Conservation (phyloP, 2,888 invertebrate species). For the Ephialtes manifestator region DNA sequence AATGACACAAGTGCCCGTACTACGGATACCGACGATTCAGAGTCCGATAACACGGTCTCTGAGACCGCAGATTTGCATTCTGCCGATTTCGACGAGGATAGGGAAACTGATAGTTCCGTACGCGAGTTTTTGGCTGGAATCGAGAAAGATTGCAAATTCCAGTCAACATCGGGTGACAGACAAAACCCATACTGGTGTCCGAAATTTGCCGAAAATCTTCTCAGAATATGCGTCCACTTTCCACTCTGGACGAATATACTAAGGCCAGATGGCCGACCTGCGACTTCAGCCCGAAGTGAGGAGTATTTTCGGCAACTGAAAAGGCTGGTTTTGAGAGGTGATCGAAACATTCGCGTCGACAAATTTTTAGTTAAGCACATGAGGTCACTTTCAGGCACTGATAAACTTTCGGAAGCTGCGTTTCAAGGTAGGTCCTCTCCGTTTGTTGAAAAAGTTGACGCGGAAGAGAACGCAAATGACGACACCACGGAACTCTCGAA, state of each 20-base stretch:
- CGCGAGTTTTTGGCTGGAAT: conserved; percentile 10
- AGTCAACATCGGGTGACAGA: conserved; percentile 22
- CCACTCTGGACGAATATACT: conserved; percentile 38
- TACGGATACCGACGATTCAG: not conserved
- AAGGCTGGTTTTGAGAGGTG: not conserved
- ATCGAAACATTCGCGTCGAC: not conserved
- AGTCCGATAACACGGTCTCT: not conserved
- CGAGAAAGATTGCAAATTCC: conserved; percentile 15
- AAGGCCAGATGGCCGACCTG: conserved; percentile 4
- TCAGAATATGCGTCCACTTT: conserved; percentile 42
- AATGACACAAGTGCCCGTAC: not conserved
- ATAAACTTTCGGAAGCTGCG: not conserved
- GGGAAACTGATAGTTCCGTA: not conserved
- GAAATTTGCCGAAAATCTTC: conserved; percentile 21
- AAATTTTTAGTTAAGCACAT: not conserved
- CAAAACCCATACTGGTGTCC: conserved; percentile 55
- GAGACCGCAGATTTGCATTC: conserved; percentile 7
- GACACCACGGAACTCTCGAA: not conserved
- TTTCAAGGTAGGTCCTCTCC: not conserved
- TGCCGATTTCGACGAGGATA: not conserved
- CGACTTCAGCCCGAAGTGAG: conserved; percentile 53
- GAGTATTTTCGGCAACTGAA: conserved; percentile 4
- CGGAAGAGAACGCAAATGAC: not conserved
- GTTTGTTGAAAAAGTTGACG: not conserved
- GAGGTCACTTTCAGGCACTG: not conserved